Evolutionary conservation across 2,888 invertebrate genomes (phyloP).

Genomic region (Aphodius granarius): DNA sequence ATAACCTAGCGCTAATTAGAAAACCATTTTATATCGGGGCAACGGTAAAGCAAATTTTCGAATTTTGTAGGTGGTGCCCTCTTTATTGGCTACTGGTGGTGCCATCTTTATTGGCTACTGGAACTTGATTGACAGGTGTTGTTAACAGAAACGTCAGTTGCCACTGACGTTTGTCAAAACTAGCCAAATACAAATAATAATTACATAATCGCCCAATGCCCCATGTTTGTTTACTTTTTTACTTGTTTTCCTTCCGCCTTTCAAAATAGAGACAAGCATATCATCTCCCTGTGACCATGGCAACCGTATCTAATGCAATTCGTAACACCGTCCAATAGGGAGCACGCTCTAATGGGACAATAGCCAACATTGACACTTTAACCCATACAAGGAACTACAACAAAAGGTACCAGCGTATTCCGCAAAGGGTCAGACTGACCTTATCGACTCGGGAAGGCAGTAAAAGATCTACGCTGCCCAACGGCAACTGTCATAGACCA

Average conservation of each 20-base stretch:
- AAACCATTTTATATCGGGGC: not conserved
- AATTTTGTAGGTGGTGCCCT: not conserved
- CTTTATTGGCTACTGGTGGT: not conserved
- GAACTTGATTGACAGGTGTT: too few species aligned
- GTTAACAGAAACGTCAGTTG: too few species aligned
- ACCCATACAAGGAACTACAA: not conserved
- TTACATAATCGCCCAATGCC: too few species aligned
- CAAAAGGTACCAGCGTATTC: not conserved
- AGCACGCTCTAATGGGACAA: not conserved
- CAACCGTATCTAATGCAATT: not conserved
- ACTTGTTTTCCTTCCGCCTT: not conserved
- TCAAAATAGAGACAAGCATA: not conserved
- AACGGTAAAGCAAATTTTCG: not conserved
- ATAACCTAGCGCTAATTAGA: conserved; percentile 4
- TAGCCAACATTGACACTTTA: not conserved
- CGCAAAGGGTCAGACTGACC: not conserved
- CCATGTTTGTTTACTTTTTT: not conserved
- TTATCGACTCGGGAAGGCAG: not conserved
- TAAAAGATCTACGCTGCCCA: not conserved
- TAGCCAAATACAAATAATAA: too few species aligned
- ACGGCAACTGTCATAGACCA: not conserved
- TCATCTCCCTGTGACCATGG: not conserved
- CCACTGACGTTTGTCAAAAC: too few species aligned
- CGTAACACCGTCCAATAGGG: not conserved
- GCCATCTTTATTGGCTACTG: too few species aligned